Conservation (phyloP, 1,140 invertebrate species). For the Anadara kagoshimensis region DNA sequence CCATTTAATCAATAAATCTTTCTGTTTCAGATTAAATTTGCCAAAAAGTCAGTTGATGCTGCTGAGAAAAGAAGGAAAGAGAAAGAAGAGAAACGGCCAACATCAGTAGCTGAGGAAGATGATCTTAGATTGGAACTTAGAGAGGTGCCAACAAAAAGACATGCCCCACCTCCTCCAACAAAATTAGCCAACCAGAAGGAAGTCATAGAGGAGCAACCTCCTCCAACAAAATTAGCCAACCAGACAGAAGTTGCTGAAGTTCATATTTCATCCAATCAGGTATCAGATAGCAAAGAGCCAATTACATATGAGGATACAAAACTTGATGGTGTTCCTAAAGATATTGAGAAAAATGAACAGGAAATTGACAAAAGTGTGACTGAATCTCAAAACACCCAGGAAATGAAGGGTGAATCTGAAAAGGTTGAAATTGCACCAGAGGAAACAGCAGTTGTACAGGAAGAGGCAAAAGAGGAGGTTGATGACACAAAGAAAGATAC, state of each 20-base stretch:
- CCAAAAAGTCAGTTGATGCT: conserved; percentile 58
- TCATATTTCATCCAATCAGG: neutral
- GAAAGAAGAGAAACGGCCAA: conserved; percentile 46
- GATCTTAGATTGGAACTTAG: conserved; percentile 45
- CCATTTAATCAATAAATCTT: neutral
- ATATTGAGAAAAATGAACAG: too few relatives aligned
- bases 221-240: neutral
- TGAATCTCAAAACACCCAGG: too few relatives aligned
- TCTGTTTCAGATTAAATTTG: conserved; percentile 62
- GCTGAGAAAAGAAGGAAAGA: conserved; percentile 59
- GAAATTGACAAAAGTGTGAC: too few relatives aligned
- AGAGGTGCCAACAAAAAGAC: conserved; percentile 17
- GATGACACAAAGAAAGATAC: neutral
- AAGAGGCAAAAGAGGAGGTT: too few relatives aligned
- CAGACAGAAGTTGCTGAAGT: neutral
- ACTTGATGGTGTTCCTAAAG: too few relatives aligned
- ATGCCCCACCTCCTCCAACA: neutral
- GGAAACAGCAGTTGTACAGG: too few relatives aligned
- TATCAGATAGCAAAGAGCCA: neutral
- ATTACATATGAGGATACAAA: too few relatives aligned
- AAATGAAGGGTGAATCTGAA: too few relatives aligned
- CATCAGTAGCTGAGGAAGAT: conserved; percentile 45
- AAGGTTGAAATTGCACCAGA: too few relatives aligned
- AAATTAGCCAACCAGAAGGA: neutral
- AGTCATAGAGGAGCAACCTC: neutral